These are phyloP conservation scores for Syrphus vitripennis DNA, from an alignment of 2,888 invertebrate species.

Conservation along the genomic window DNA sequence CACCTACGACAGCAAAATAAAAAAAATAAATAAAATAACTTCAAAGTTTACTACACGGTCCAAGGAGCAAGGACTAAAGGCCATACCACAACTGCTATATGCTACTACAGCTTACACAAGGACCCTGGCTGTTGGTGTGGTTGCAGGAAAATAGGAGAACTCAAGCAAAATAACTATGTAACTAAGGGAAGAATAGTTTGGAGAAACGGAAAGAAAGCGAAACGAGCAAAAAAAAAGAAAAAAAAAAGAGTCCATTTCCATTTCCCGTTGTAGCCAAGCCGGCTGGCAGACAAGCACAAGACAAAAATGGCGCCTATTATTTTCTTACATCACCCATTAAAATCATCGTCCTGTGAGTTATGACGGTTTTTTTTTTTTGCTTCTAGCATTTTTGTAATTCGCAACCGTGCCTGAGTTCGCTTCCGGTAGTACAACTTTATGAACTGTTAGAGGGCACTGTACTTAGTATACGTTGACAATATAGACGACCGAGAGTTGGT, in stretches of 20 bases:
- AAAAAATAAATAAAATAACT: slow-evolving; percentile 20
- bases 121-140: background rate
- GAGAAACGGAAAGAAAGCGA: slow-evolving; percentile 49
- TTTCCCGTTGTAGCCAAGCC: slow-evolving; percentile 49
- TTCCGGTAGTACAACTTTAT: slow-evolving; percentile 64
- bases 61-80: slow-evolving; percentile 62
- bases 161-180: slow-evolving; percentile 66
- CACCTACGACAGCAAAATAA: background rate
- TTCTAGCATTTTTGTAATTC: background rate
- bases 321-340: slow-evolving; percentile 71
- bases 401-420: slow-evolving; percentile 58
- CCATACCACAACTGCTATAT: slow-evolving; percentile 49
- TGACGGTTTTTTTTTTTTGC: slow-evolving; percentile 33
- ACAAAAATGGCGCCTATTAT: slow-evolving; percentile 71
- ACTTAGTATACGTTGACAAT: slow-evolving; percentile 3
- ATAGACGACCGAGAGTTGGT: background rate
- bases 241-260: slow-evolving; percentile 22
- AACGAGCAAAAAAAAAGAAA: background rate
- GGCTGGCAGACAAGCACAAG: slow-evolving; percentile 62
- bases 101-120: background rate
- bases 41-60: slow-evolving; percentile 65
- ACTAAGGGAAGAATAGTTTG: slow-evolving; percentile 65
- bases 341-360: slow-evolving; percentile 68
- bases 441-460: slow-evolving; percentile 62
- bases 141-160: slow-evolving; percentile 60